A percentile compares a stretch with the other conserved stretches of the same genome.
Conservation (phyloP, 2,113 vertebrate genomes). For the Odobenus rosmarus region DNA sequence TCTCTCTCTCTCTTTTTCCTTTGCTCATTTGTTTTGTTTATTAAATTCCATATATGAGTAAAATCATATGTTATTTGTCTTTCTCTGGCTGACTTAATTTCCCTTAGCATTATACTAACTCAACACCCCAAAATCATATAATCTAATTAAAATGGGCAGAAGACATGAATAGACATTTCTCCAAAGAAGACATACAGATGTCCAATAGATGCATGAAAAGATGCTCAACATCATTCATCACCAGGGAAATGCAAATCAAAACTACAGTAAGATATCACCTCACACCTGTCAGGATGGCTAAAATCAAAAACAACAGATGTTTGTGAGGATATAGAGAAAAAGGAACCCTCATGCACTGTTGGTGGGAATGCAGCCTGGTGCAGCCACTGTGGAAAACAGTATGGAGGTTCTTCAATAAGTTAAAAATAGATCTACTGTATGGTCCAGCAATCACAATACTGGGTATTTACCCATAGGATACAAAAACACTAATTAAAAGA, state of each 20-base stretch:
- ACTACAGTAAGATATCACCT: not conserved
- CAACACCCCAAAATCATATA: not conserved
- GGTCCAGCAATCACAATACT: not conserved
- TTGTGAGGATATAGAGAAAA: not conserved
- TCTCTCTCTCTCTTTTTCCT: not conserved
- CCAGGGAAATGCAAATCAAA: not conserved
- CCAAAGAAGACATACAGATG: not conserved
- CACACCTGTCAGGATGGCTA: not conserved
- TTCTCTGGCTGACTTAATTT: not conserved
- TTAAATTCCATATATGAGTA: not conserved
- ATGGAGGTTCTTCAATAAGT: not conserved
- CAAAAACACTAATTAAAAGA: not conserved
- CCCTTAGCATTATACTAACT: not conserved
- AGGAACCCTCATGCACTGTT: not conserved
- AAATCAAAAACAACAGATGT: not conserved
- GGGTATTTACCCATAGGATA: not conserved
- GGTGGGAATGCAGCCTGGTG: not conserved
- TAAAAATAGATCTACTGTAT: not conserved
- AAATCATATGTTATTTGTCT: not conserved
- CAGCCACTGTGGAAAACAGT: not conserved
- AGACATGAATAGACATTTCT: not conserved
- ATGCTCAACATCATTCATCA: not conserved
- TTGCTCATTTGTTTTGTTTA: not conserved
- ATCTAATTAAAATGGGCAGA: not conserved
- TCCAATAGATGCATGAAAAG: not conserved